Evolutionary conservation across 1,140 invertebrate species (phyloP), one percentile per base, ranked within the genome.

Genomic region (Leptinotarsa lineolata): DNA sequence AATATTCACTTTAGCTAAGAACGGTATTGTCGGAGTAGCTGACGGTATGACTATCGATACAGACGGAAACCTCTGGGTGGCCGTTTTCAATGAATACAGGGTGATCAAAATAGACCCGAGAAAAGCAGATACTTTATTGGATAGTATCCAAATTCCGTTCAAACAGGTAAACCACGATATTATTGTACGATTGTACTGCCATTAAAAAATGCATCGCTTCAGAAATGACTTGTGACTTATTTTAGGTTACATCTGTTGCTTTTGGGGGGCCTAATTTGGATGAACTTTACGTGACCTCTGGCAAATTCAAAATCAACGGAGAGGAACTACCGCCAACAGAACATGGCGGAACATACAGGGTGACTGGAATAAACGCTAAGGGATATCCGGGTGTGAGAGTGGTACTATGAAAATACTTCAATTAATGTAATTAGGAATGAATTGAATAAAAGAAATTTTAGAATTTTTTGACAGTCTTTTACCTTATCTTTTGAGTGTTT

Each of bases 191-290:
- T 30, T 22, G 16, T 22, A n/a, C 20, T 22, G 6, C 20, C 24
- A 8, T 21, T 63, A 21, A 21, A 63, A 63, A 63, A n/a, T 16
- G 4, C 13, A 67, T 45, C 16, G 15, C 24, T 46, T 1, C 24
- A 45, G 15, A 39, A 15, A 67, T 30, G 18, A 13, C 13, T 30
- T 22, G 30, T 68, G 18, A 39, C 48, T 45, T 61, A n/a, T 66
- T 66, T 66, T 18, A 92, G 81, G 88, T 93, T 5, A 96, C 94
- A 0, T 95, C 94, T 0, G 90, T 89, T 0, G 90, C 91, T 66
- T 96, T 93, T 81, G 94, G 94, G 6, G 94, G 94, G 3, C 84
- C 88, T 2, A 88, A 92, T 79, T 83, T 93, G 39, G 91, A 93
- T 81, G 88, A 90, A 72, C 84, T 95, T 2, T 95, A 90, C 80